Percentiles rank a stretch among this genome's conserved stretches.
phyloP scores from a whole-genome alignment of 2,797 vertebrate species.

The Prionace glauca region DNA sequence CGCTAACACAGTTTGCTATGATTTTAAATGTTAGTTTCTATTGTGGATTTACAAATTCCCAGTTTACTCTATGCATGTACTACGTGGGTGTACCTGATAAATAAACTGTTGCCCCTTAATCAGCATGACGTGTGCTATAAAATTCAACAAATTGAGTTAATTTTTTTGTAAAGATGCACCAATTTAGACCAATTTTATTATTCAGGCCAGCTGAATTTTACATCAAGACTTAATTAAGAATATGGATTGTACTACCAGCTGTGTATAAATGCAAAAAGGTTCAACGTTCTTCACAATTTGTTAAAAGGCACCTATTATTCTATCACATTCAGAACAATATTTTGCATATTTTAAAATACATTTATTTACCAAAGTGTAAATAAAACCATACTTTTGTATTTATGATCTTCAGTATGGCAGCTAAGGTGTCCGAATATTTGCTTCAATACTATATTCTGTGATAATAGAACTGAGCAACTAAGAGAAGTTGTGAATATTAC shows the following conservation, averaged over 20 bases:
- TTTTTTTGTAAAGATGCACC: neutral
- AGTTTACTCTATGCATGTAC: neutral
- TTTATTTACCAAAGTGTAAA: neutral
- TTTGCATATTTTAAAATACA: neutral
- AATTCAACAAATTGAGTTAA: neutral
- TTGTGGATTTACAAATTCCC: constrained; percentile 18
- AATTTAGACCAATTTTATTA: neutral
- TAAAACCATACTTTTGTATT: constrained; percentile 10
- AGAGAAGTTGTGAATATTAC: neutral
- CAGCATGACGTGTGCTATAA: neutral
- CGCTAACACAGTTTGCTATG: neutral
- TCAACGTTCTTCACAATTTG: neutral
- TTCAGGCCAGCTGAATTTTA: neutral
- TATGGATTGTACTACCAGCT: neutral
- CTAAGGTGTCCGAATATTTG: neutral
- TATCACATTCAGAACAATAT: neutral
- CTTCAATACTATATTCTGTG: neutral
- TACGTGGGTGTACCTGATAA: neutral
- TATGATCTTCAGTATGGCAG: constrained; percentile 23
- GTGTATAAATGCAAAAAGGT: neutral
- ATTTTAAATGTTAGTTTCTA: neutral
- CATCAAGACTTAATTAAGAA: neutral
- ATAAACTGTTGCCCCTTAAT: neutral
- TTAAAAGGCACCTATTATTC: neutral
- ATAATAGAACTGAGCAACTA: neutral